Evolutionary conservation across 2,888 invertebrate genomes (phyloP).

Genomic region (Eurytoma adleriae): DNA sequence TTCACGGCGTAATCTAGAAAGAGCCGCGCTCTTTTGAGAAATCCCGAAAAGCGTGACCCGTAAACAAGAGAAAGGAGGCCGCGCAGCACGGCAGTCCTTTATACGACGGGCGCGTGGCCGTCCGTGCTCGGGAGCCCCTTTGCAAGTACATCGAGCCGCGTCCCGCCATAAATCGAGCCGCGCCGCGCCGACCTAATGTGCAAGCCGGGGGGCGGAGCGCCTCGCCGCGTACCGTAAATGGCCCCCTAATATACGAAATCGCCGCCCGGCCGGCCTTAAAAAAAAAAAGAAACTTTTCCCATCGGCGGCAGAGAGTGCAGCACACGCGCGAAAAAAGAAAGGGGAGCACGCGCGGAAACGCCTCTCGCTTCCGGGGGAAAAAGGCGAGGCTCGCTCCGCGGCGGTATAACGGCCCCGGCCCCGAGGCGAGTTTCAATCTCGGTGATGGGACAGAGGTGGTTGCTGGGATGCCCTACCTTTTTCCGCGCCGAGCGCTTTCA

Average conservation of each 20-base stretch:
- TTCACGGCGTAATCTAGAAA: too few species aligned
- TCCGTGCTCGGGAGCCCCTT: too few species aligned
- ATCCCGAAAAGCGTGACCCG: too few species aligned
- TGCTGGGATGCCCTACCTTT: not conserved
- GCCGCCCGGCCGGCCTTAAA: not conserved
- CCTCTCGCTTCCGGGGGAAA: not conserved
- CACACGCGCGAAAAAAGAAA: not conserved
- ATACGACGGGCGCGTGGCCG: not conserved
- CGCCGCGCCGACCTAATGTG: not conserved
- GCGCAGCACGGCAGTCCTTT: too few species aligned
- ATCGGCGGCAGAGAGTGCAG: not conserved
- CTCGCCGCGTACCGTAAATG: not conserved
- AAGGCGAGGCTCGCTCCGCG: not conserved
- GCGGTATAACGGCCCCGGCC: constrained; percentile 17
- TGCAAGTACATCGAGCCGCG: too few species aligned
- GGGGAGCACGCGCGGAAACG: constrained; percentile 12
- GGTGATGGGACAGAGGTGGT: not conserved
- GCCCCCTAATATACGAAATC: constrained; percentile 19
- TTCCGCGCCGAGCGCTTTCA: constrained; percentile 18
- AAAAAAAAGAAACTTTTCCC: constrained; percentile 42
- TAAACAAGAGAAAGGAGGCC: not conserved
- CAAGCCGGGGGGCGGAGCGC: not conserved
- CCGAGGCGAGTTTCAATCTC: constrained; percentile 45
- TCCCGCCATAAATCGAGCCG: too few species aligned
- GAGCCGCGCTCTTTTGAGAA: too few species aligned